Conservation (phyloP, 2,113 vertebrate genomes). For the Caranx ignobilis region DNA sequence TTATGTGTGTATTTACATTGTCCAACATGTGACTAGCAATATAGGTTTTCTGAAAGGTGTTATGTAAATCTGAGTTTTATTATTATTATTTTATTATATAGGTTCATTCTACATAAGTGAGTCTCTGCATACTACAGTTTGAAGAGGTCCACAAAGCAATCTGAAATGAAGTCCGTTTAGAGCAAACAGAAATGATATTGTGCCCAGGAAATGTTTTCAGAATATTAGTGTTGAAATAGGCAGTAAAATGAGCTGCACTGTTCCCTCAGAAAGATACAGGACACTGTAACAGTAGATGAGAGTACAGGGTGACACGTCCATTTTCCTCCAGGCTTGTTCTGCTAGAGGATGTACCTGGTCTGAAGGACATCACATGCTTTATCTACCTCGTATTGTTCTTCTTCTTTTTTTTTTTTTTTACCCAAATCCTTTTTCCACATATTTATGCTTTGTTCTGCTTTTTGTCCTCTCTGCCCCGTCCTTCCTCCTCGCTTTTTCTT, state of each 20-base stretch:
- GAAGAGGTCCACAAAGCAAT: not conserved
- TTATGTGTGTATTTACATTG: not conserved
- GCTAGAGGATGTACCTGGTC: conserved; percentile 53
- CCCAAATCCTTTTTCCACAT: conserved; percentile 27
- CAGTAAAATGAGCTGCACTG: conserved; percentile 58
- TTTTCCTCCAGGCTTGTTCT: conserved; percentile 63
- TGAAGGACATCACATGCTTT: conserved; percentile 65
- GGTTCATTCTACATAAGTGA: too few relatives aligned
- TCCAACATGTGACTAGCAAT: not conserved
- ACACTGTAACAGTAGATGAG: conserved; percentile 67
- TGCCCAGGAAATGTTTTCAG: conserved; percentile 11
- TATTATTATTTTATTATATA: too few relatives aligned
- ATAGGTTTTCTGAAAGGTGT: not conserved
- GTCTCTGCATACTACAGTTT: not conserved
- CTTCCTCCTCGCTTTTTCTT: not conserved
- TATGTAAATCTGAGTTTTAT: too few relatives aligned
- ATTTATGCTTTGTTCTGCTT: conserved; percentile 31
- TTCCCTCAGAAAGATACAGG: conserved; percentile 54
- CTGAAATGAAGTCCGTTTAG: not conserved
- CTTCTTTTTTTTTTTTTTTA: not conserved
- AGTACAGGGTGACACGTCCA: conserved; percentile 56
- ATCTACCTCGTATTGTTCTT: conserved; percentile 38
- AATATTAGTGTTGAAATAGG: conserved; percentile 37
- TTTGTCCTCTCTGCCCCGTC: conserved; percentile 19
- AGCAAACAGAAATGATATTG: conserved; percentile 4